These are phyloP conservation scores for Drosophila vallismaia DNA, from an alignment of 2,888 invertebrate genomes.

Conservation along the genomic window DNA sequence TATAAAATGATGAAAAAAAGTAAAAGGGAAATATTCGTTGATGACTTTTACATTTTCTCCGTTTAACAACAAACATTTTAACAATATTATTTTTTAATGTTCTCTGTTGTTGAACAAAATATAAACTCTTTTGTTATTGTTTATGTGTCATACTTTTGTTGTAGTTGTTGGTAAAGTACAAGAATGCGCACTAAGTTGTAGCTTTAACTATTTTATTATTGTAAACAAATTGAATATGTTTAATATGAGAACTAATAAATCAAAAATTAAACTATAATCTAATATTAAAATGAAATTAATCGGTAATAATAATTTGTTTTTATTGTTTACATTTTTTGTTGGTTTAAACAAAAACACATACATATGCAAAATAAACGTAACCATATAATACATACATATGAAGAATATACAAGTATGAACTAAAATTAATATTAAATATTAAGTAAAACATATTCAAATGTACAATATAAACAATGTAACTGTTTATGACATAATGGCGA, in stretches of 20 bases:
- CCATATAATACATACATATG: slow-evolving; percentile 49
- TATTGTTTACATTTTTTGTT: slow-evolving; percentile 48
- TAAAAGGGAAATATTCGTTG: slow-evolving; percentile 54
- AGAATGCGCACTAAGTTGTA: slow-evolving; percentile 77
- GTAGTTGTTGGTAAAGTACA: slow-evolving; percentile 65
- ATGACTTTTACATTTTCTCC: slow-evolving; percentile 57
- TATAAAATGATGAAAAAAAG: slow-evolving; percentile 56
- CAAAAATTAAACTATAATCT: slow-evolving; percentile 29
- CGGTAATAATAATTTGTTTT: slow-evolving; percentile 49
- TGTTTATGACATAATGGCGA: slow-evolving; percentile 67
- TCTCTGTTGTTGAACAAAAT: slow-evolving; percentile 50
- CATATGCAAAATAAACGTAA: slow-evolving; percentile 57
- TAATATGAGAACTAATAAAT: slow-evolving; percentile 51
- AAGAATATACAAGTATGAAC: slow-evolving; percentile 53
- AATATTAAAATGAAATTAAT: slow-evolving; percentile 53
- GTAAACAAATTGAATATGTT: slow-evolving; percentile 16
- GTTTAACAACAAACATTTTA: slow-evolving; percentile 35
- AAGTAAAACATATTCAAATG: slow-evolving; percentile 70
- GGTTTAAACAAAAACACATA: slow-evolving; percentile 36
- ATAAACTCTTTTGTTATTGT: slow-evolving; percentile 52
- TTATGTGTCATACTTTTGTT: slow-evolving; percentile 50
- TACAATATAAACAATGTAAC: slow-evolving; percentile 78
- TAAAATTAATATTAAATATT: slow-evolving; percentile 62
- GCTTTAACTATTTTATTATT: slow-evolving; percentile 67
- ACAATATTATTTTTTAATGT: slow-evolving; percentile 46